A percentile compares a stretch with the other conserved stretches of the same genome.
phyloP scores from a whole-genome alignment of 2,113 vertebrate genomes.

The Acinonyx jubatus region DNA sequence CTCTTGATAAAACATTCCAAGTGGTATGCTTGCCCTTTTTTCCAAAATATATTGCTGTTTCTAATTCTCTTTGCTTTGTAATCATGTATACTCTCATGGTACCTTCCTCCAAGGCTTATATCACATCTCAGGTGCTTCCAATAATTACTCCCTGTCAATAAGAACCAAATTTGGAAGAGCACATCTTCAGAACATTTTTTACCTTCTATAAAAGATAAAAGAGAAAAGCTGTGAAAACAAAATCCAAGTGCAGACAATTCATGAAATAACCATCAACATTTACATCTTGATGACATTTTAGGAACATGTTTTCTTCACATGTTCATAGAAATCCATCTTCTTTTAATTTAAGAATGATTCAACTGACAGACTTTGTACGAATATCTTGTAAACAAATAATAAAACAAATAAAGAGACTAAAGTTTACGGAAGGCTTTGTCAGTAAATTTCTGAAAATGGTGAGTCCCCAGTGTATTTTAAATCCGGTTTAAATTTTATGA shows the following conservation, averaged over 20 bases:
- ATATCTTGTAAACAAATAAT: not conserved
- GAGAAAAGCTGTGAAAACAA: conserved; percentile 66
- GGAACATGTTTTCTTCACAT: not conserved
- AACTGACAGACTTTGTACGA: not conserved
- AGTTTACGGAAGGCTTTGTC: not conserved
- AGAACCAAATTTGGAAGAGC: conserved; percentile 46
- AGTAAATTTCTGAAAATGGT: not conserved
- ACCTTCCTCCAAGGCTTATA: conserved; percentile 44
- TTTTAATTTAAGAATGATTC: not conserved
- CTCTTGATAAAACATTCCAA: conserved; percentile 75
- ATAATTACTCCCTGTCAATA: conserved; percentile 55
- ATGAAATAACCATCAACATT: conserved; percentile 47
- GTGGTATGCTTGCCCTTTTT: conserved; percentile 32
- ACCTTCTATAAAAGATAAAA: conserved; percentile 52
- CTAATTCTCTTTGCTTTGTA: conserved; percentile 58
- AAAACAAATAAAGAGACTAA: not conserved
- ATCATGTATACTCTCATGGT: conserved; percentile 33
- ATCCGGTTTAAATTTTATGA: not conserved
- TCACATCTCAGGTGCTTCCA: conserved; percentile 65
- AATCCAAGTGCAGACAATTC: conserved; percentile 60
- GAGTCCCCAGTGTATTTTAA: not conserved
- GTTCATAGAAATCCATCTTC: conserved; percentile 15
- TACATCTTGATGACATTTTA: conserved; percentile 26
- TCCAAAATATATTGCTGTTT: conserved; percentile 55
- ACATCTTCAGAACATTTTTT: conserved; percentile 47